Evolutionary conservation across 2,113 vertebrate genomes (phyloP).

Genomic region (Pluvianellus socialis): DNA sequence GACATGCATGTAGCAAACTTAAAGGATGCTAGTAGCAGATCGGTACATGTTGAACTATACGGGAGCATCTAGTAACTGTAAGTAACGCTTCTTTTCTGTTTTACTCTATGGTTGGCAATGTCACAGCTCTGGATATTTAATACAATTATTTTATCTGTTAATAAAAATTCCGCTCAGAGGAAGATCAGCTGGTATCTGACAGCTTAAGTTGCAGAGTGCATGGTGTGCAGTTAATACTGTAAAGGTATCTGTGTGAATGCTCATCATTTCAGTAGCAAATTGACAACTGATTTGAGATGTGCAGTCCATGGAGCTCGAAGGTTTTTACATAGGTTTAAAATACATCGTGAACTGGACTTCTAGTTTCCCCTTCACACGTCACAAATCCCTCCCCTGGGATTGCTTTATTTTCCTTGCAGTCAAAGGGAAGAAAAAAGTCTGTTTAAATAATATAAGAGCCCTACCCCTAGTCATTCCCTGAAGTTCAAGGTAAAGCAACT

Average conservation of each 20-base stretch:
- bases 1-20: constrained; percentile 14
- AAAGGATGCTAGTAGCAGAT: constrained; percentile 71
- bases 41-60: constrained; percentile 14
- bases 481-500: not conserved
- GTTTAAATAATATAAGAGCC: not conserved
- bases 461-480: not conserved
- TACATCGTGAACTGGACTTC: not conserved
- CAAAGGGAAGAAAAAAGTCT: not conserved
- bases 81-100: not conserved
- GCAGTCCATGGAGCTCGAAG: not conserved
- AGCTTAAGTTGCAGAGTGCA: not conserved
- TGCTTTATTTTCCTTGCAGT: not conserved
- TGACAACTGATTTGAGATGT: not conserved
- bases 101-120: not conserved
- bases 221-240: not conserved
- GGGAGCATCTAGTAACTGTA: constrained; percentile 37
- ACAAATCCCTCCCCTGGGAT: not conserved
- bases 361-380: not conserved
- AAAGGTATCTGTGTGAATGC: not conserved
- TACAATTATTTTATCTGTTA: not conserved
- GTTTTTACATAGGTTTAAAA: constrained; percentile 1
- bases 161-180: not conserved
- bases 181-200: not conserved
- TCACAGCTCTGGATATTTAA: not conserved
- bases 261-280: not conserved